These are phyloP conservation scores for Ophiothrix spiculata DNA, from an alignment of 35 echinoderm and acorn worm species.

Conservation along the genomic window DNA sequence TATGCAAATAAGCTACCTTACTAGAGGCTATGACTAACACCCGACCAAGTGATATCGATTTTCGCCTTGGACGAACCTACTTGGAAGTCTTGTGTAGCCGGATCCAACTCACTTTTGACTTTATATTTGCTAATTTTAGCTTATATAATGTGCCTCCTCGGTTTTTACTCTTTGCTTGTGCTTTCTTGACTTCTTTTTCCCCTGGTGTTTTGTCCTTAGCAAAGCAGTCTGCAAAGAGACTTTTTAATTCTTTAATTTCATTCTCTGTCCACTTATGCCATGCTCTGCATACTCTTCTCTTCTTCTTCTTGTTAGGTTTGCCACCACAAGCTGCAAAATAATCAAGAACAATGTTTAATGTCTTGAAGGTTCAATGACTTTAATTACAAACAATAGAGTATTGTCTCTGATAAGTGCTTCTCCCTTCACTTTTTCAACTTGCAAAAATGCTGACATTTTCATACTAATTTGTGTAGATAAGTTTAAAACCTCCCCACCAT, in stretches of 20 bases:
- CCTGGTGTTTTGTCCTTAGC: conserved; percentile 36
- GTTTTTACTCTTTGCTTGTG: conserved; percentile 27
- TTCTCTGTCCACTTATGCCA: conserved; percentile 27
- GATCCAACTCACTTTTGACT: conserved; percentile 34
- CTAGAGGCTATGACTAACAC: too few relatives aligned
- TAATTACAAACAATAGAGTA: too few relatives aligned
- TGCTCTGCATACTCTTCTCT: conserved; percentile 14
- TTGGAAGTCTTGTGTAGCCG: conserved; percentile 16
- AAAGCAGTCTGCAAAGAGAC: conserved; percentile 23
- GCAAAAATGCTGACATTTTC: too few relatives aligned
- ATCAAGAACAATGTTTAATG: too few relatives aligned
- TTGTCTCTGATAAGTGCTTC: too few relatives aligned
- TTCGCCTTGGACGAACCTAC: too few relatives aligned
- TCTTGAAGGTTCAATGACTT: too few relatives aligned
- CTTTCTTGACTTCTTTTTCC: conserved; percentile 26
- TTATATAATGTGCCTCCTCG: conserved; percentile 21
- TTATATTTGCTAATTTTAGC: conserved; percentile 28
- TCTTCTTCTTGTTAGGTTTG: neutral
- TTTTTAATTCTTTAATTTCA: conserved; percentile 32
- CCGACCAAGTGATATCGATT: too few relatives aligned
- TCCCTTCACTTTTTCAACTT: too few relatives aligned
- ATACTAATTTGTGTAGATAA: too few relatives aligned
- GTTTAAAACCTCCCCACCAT: too few relatives aligned
- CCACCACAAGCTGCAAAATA: neutral
- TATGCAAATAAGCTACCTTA: too few relatives aligned